These are phyloP conservation scores for Halcyon chelicuti DNA, from an alignment of 2,797 vertebrate species.

Conservation along the genomic window DNA sequence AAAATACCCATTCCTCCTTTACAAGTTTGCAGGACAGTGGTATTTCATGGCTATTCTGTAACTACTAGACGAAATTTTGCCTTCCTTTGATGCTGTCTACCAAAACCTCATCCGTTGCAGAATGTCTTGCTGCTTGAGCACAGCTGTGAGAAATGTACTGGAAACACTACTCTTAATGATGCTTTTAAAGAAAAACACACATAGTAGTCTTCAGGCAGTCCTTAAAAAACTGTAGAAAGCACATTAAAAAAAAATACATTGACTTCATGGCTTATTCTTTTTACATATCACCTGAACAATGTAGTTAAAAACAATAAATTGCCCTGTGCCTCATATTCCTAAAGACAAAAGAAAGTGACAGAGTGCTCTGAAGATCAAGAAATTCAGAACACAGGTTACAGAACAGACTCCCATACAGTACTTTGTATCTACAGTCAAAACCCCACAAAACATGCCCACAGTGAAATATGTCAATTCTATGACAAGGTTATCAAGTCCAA, in stretches of 20 bases:
- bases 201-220: neutral
- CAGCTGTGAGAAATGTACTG: neutral
- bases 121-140: neutral
- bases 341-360: neutral
- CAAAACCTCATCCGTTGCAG: neutral
- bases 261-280: neutral
- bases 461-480: neutral
- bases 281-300: neutral
- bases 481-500: neutral
- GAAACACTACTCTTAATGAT: neutral
- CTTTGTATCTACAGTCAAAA: neutral
- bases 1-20: neutral
- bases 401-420: neutral
- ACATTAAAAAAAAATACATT: neutral
- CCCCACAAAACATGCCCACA: neutral
- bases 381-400: neutral
- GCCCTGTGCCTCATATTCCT: neutral
- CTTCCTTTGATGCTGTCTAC: neutral
- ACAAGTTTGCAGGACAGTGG: rapidly evolving
- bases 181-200: neutral
- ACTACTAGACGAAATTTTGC: no score
- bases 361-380: neutral
- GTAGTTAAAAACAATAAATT: neutral
- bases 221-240: neutral
- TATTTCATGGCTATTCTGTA: neutral